A percentile compares a stretch with the other conserved stretches of the same genome.
These are phyloP conservation scores for Acanthosepion pharaonis DNA, from an alignment of 2,888 invertebrate species.

Conservation along the genomic window DNA sequence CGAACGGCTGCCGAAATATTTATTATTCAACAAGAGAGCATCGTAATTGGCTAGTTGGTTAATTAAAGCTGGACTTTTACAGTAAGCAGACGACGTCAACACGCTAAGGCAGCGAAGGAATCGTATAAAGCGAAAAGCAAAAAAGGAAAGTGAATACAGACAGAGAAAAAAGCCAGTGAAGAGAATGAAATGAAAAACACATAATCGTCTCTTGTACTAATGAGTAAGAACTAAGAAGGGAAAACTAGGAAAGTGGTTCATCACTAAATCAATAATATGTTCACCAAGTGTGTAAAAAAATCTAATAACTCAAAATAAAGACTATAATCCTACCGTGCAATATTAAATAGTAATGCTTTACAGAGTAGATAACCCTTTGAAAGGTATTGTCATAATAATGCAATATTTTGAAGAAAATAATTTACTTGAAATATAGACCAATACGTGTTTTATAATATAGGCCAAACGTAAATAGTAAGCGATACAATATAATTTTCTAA, in stretches of 20 bases:
- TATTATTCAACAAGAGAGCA: conserved; percentile 16
- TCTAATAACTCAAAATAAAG: not conserved
- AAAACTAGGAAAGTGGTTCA: not conserved
- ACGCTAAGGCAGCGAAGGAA: not conserved
- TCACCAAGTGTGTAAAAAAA: not conserved
- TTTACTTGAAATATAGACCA: no score
- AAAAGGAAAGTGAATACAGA: not conserved
- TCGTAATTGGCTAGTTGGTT: conserved; percentile 33
- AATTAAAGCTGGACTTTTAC: conserved; percentile 18
- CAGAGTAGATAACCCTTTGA: no score
- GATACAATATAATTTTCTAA: no score
- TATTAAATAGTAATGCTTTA: not conserved
- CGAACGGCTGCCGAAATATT: conserved; percentile 33
- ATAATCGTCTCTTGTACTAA: not conserved
- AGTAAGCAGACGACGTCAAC: not conserved
- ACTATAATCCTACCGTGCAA: not conserved
- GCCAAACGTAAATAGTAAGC: no score
- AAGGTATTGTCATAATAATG: no score
- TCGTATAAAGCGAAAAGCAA: not conserved
- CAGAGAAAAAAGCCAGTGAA: not conserved
- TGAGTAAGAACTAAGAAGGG: not conserved
- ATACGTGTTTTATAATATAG: no score
- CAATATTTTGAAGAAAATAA: no score
- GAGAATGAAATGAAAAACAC: not conserved
- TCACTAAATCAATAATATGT: not conserved